Base-by-base conservation (phyloP, 2,797 vertebrate genomes). In the Enteromius treurensis region DNA sequence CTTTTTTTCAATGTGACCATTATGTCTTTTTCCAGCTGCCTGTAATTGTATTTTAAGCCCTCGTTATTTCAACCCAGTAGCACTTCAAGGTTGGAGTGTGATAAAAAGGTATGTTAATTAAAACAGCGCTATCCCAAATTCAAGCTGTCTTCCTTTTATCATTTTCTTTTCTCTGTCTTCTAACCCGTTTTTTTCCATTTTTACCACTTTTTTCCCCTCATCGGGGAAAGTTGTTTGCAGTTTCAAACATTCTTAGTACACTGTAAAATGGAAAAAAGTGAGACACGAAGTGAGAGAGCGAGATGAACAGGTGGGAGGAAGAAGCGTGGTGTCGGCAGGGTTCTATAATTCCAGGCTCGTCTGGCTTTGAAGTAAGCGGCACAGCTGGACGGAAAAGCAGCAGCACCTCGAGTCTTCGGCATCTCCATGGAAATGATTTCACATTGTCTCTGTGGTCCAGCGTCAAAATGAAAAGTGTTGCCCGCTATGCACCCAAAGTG, bases 81-180 rank as follows among this genome's bases (percentile, higher is more conserved):
- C 51, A 29, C 49, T 70, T 81, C 45, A 83, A 88, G 60, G 85
- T 80, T 67, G 14, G 65, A 45, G 42, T 55, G 1, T 77, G 58
- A 82, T 53, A 84, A 79, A 84, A 84, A 82, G 40, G 47, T 51
- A 71, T 68, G 47, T 79, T 78, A 83, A 83, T 86, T 85, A 86
- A 83, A 80, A 71, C 60, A 76, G 64, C 49, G 26, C 45, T 42
- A 65, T 40, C 71, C 79, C 80, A 82, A 86, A 81, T 69, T 83
- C 85, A 69, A 74, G 71, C 64, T 23, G 47, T 71, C 47, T 62
- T 62, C 42, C 75, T 53, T 84, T 74, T 78, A 80, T 83, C 53
- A 32, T 42, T 82, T 81, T 84, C n/a, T 64, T 71, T 76, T 34
- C 19, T 83, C 34, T 51, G 26, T 82, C 65, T 74, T 75, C 74